A percentile compares a stretch with the other conserved stretches of the same genome.
Evolutionary conservation across 2,888 invertebrate genomes (phyloP).

Genomic region (Eristalinus aeneus): DNA sequence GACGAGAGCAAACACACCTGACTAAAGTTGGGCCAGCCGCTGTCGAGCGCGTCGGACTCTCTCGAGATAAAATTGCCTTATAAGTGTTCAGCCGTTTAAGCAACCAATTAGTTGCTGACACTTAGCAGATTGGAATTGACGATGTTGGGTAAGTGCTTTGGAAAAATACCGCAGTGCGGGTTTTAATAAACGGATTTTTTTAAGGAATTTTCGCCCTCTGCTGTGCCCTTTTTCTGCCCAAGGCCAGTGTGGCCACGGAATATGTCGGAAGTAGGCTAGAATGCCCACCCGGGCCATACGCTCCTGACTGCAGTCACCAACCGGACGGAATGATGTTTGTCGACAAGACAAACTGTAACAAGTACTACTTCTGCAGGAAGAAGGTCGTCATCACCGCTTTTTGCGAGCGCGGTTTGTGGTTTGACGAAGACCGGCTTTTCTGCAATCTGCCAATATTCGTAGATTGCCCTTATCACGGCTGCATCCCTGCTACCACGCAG

Average conservation of each 20-base stretch:
- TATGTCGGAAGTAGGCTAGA: background rate
- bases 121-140: background rate
- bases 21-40: background rate
- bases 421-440: background rate
- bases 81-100: background rate
- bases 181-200: background rate
- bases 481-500: background rate
- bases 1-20: background rate
- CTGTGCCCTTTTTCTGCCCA: too few species aligned
- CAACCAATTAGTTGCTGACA: background rate
- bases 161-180: background rate
- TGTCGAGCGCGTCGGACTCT: background rate
- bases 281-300: slow-evolving; percentile 7
- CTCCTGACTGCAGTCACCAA: background rate
- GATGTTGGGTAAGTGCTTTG: background rate
- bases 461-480: background rate
- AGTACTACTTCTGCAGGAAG: slow-evolving; percentile 9
- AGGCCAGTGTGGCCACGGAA: background rate
- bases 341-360: slow-evolving; percentile 12
- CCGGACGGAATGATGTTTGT: background rate
- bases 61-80: background rate
- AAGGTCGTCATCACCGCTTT: background rate
- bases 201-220: background rate
- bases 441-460: slow-evolving; percentile 2
- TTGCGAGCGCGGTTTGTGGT: slow-evolving; percentile 8